These are phyloP conservation scores for Hassar affinis DNA, from an alignment of 2,113 vertebrate species.

Conservation along the genomic window DNA sequence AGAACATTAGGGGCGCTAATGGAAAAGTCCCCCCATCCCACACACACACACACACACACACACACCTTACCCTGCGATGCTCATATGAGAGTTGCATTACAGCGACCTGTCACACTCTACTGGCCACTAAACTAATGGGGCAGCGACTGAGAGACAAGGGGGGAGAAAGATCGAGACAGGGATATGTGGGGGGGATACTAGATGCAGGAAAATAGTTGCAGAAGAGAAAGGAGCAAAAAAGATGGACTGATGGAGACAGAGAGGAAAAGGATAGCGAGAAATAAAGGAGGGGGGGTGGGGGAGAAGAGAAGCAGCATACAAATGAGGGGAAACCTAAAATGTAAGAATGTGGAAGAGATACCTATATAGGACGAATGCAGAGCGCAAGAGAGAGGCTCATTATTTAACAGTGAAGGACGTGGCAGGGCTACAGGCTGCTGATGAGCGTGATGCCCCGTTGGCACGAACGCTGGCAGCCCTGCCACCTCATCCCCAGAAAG, in stretches of 20 bases:
- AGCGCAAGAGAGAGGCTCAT: constrained; percentile 48
- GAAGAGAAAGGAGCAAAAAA: constrained; percentile 50
- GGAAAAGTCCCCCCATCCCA: constrained; percentile 88
- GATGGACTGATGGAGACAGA: constrained; percentile 49
- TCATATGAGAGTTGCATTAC: constrained; percentile 75
- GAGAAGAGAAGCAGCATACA: constrained; percentile 61
- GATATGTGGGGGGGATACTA: constrained; percentile 67
- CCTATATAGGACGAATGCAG: constrained; percentile 34
- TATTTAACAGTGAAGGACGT: constrained; percentile 58
- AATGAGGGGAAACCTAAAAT: constrained; percentile 51
- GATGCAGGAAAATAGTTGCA: constrained; percentile 55
- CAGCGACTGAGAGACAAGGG: constrained; percentile 66
- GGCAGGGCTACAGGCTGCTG: constrained; percentile 44
- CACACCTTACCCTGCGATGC: constrained; percentile 69
- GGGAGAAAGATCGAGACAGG: constrained; percentile 68
- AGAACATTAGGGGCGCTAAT: constrained; percentile 99
- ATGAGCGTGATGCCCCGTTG: constrained; percentile 56
- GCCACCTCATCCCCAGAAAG: constrained; percentile 52
- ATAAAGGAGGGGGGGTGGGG: constrained; percentile 69
- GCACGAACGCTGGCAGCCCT: constrained; percentile 51
- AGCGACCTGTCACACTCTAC: constrained; percentile 92
- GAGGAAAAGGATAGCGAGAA: constrained; percentile 45
- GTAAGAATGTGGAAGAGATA: constrained; percentile 37
- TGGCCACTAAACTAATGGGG: constrained; percentile 98
- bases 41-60: constrained; percentile 83